Base-by-base conservation (phyloP, 2,888 invertebrate species). In the Chrysolina haemoptera region DNA sequence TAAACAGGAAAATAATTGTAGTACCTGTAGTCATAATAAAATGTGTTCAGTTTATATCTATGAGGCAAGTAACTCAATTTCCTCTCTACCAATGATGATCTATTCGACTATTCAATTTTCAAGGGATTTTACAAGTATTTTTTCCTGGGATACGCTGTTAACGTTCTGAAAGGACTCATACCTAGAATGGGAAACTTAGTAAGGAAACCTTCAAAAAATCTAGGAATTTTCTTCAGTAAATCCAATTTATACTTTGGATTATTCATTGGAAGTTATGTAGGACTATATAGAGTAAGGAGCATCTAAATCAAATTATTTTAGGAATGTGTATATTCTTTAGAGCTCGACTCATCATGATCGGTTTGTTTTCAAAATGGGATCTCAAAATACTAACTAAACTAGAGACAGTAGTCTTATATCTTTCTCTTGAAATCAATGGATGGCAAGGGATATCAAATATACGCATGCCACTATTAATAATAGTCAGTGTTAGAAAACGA, bases 251-350 rank as follows among this genome's bases (percentile, higher is more conserved):
- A 79, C 55, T 83, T 85, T 79, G 85, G 85, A 16, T 63, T 82
- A 6, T 83, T 85, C 65, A 77, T 85, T 59, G 84, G 85, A n/a
- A 73, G 78, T 14, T 86, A 84, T 70, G 84, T 83, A 6, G 82
- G 80, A 48, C 16, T 85, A 55, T 85, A 83, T 70, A 79, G 83
- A 77, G 86, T 86, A 78, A 79, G 80, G 70, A 43, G 12, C 35
- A 35, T 35, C 8, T 35, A 6, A 8, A 35, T 35, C 5, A 27
- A 1, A 35, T 35, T 35, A 35, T 35, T 35, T 35, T 8, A 35
- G 35, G 8, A 6, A 35, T 27, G 5, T 27, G 27, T 27, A 27
- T 5, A 27, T 5, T 27, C 5, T 27, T 1, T 27, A 27, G 27
- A 27, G 27, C 27, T 27, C 27, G 27, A 27, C 27, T 5, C 27